Conservation (phyloP, 2,888 invertebrate genomes). For the Aphidoletes aphidimyza region DNA sequence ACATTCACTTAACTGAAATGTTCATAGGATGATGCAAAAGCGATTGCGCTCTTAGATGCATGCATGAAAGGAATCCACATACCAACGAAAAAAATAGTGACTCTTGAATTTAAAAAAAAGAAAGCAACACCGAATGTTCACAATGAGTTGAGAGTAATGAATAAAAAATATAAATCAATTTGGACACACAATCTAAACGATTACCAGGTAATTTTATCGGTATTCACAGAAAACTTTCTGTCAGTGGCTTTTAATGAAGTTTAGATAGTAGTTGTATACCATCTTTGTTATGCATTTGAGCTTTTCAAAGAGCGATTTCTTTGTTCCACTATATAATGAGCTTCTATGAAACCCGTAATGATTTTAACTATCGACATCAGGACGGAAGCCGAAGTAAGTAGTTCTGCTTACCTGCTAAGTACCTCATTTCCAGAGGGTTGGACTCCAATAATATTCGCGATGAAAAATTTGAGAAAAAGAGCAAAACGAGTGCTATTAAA, state of each 20-base stretch:
- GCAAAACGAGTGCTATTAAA: no score
- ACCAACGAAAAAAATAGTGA: neutral
- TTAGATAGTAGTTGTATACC: conserved; percentile 9
- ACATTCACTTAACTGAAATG: neutral
- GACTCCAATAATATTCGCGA: no score
- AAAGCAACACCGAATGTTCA: no score
- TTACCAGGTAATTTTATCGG: neutral
- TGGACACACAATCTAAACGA: neutral
- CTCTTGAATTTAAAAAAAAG: no score
- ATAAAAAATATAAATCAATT: neutral
- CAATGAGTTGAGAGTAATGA: neutral
- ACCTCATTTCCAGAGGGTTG: no score
- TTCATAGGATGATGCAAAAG: neutral
- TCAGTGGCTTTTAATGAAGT: conserved; percentile 24
- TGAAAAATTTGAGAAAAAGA: no score
- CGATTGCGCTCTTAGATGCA: neutral
- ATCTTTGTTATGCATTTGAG: neutral
- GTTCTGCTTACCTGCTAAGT: neutral
- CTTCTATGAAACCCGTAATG: neutral
- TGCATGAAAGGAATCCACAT: neutral
- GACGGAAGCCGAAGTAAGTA: neutral
- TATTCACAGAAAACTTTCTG: neutral
- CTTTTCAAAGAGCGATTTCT: neutral
- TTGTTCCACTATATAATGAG: neutral
- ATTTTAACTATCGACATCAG: neutral